A percentile compares a stretch with the other conserved stretches of the same genome.
Evolutionary conservation across 1,140 invertebrate genomes (phyloP).

Genomic region (Delia radicum): DNA sequence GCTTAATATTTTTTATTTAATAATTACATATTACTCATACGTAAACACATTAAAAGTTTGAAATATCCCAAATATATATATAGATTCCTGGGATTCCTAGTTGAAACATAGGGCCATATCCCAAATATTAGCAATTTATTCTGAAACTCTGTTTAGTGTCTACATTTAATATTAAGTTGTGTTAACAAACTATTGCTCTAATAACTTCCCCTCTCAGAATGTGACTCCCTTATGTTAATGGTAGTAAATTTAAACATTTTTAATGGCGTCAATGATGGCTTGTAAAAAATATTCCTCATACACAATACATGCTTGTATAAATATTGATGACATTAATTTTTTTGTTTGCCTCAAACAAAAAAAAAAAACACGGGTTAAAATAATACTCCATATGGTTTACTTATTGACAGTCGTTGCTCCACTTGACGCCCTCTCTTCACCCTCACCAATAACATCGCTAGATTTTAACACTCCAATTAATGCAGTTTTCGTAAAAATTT

Average conservation of each 20-base stretch:
- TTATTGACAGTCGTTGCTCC: too few species aligned
- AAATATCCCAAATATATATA: neutral
- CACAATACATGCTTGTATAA: neutral
- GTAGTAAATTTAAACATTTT: neutral
- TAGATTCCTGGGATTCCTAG: neutral
- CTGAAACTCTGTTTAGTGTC: neutral
- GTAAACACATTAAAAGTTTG: too few species aligned
- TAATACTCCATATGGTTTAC: too few species aligned
- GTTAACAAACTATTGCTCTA: neutral
- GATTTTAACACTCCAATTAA: neutral
- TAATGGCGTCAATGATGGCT: neutral
- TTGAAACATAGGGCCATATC: too few species aligned
- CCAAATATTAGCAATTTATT: too few species aligned
- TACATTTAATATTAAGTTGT: too few species aligned
- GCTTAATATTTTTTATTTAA: too few species aligned
- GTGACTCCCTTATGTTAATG: neutral
- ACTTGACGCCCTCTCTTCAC: too few species aligned
- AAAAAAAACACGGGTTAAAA: neutral
- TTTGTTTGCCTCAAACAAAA: neutral
- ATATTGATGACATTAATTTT: neutral
- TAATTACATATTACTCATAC: too few species aligned
- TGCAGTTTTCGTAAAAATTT: conserved; percentile 3
- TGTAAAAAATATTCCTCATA: neutral
- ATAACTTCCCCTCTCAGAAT: neutral
- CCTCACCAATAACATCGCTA: neutral